phyloP scores from a whole-genome alignment of 2,113 vertebrate species.

The Osmerus eperlanus region DNA sequence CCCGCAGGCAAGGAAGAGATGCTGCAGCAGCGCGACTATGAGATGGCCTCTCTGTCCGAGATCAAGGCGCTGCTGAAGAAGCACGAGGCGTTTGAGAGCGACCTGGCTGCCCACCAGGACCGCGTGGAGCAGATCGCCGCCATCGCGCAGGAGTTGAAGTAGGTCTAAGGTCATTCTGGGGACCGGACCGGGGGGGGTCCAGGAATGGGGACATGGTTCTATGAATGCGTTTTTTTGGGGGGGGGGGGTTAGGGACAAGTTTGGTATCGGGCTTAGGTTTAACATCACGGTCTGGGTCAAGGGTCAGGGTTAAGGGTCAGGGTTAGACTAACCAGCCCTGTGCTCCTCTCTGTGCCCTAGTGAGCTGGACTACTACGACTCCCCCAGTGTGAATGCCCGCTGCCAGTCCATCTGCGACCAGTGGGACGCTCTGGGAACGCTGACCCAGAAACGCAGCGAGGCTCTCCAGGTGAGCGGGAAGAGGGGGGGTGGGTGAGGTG shows the following conservation, averaged over 20 bases:
- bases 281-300: too few relatives aligned
- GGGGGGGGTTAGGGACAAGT: too few relatives aligned
- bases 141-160: conserved; percentile 98
- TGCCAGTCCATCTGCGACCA: conserved; percentile 98
- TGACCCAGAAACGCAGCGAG: conserved; percentile 94
- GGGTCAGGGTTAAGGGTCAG: too few relatives aligned
- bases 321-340: neutral
- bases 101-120: conserved; percentile 97
- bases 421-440: conserved; percentile 89
- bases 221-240: neutral
- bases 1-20: conserved; percentile 90
- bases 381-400: conserved; percentile 92
- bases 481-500: neutral
- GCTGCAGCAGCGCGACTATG: conserved; percentile 89
- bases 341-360: conserved; percentile 57
- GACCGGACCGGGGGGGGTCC: too few relatives aligned
- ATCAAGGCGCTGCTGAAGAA: conserved; percentile 98
- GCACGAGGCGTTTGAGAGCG: conserved; percentile 97
- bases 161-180: conserved; percentile 34
- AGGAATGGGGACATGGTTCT: neutral
- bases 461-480: conserved; percentile 84
- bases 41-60: conserved; percentile 91
- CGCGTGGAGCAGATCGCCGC: conserved; percentile 97
- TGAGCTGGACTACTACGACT: conserved; percentile 98
- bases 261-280: too few relatives aligned